phyloP scores from a whole-genome alignment of 2,888 invertebrate species.

The Drosophila pseudotalamancana region DNA sequence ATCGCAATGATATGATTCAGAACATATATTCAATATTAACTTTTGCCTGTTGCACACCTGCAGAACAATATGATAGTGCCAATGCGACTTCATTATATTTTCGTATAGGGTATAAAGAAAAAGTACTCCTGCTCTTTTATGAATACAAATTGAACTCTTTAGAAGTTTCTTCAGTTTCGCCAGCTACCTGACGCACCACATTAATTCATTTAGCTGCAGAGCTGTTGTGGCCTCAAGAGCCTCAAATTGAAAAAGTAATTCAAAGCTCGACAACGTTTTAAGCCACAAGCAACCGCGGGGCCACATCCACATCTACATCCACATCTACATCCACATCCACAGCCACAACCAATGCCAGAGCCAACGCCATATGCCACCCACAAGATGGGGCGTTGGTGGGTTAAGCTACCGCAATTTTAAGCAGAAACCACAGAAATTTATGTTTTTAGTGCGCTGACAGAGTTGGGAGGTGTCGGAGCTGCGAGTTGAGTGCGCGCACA shows the following conservation, averaged over 20 bases:
- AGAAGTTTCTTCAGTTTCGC: constrained; percentile 18
- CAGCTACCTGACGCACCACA: constrained; percentile 48
- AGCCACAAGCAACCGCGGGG: constrained; percentile 48
- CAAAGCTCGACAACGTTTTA: constrained; percentile 53
- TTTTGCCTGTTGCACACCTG: no score
- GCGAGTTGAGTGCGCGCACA: constrained; percentile 71
- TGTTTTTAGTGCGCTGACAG: constrained; percentile 56
- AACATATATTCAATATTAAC: no score
- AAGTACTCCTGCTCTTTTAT: constrained; percentile 39
- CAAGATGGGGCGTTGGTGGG: background rate
- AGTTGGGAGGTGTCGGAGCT: constrained; percentile 31
- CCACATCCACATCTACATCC: constrained; percentile 3
- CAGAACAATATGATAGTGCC: no score
- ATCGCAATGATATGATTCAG: no score
- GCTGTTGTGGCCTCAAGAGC: constrained; percentile 50
- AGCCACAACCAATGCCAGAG: constrained; percentile 39
- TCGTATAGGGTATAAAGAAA: background rate
- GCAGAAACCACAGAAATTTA: constrained; percentile 71
- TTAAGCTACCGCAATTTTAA: constrained; percentile 57
- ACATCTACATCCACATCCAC: background rate
- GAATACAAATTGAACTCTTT: constrained; percentile 62
- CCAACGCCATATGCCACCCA: constrained; percentile 23
- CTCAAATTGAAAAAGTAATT: constrained; percentile 76
- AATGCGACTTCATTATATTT: no score
- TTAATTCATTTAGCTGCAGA: constrained; percentile 73